Conservation (phyloP, 1,140 invertebrate species). For the Lithobius niger region DNA sequence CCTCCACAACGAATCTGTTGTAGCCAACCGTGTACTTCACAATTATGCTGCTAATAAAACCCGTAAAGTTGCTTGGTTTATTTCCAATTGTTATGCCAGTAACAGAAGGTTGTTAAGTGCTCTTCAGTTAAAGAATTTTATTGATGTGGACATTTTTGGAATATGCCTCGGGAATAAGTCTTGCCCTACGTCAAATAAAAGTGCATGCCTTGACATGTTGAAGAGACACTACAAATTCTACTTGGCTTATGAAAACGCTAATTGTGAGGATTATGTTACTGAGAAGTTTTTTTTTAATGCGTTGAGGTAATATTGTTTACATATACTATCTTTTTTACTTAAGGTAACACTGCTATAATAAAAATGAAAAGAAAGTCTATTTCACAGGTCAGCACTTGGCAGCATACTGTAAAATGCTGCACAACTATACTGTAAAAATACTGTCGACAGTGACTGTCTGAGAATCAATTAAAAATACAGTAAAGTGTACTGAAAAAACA, state of each 20-base stretch:
- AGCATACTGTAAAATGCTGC: too few relatives aligned
- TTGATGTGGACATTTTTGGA: constrained; percentile 35
- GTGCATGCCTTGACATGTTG: constrained; percentile 21
- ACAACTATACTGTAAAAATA: too few relatives aligned
- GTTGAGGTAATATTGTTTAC: too few relatives aligned
- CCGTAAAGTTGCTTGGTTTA: constrained; percentile 28
- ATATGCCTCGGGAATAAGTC: constrained; percentile 24
- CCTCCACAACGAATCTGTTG: constrained; percentile 13
- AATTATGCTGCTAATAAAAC: constrained; percentile 11
- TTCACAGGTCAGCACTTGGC: too few relatives aligned
- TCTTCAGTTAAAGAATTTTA: constrained; percentile 26
- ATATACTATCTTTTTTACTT: too few relatives aligned
- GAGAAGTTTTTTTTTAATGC: constrained; percentile 27
- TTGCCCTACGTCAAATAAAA: constrained; percentile 10
- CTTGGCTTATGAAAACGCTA: constrained; percentile 30
- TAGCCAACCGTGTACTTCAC: constrained; percentile 7
- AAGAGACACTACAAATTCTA: constrained; percentile 27
- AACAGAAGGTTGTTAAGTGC: constrained; percentile 27
- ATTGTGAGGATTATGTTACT: constrained; percentile 33
- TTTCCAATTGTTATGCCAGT: constrained; percentile 29
- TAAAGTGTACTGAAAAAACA: too few relatives aligned
- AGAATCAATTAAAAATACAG: too few relatives aligned
- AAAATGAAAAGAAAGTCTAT: too few relatives aligned
- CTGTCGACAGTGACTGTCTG: too few relatives aligned
- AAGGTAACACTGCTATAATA: too few relatives aligned